Evolutionary conservation across 2,888 invertebrate genomes (phyloP).

Genomic region (Mystacides longicornis): DNA sequence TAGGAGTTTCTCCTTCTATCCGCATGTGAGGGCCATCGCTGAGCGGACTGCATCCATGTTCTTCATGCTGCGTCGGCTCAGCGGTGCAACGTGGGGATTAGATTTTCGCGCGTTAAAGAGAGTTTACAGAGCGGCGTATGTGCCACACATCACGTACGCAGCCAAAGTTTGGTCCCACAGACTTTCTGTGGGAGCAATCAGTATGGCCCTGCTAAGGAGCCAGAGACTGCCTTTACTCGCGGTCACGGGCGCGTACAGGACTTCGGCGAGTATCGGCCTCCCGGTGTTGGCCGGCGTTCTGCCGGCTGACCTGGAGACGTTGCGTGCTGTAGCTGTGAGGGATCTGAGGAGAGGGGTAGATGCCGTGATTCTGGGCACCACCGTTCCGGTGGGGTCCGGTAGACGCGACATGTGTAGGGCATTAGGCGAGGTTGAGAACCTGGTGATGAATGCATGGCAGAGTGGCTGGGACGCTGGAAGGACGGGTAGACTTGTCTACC

Average conservation of each 20-base stretch:
- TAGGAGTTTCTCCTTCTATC: too few relatives aligned
- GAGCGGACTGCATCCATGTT: too few relatives aligned
- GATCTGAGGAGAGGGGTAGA: slow-evolving; percentile 25
- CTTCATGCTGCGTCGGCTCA: slow-evolving; percentile 26
- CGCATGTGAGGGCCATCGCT: too few relatives aligned
- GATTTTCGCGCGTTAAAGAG: slow-evolving; percentile 15
- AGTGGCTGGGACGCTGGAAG: too few relatives aligned
- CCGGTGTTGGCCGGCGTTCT: slow-evolving; percentile 30
- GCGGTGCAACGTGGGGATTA: background rate
- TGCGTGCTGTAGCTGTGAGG: slow-evolving; percentile 33
- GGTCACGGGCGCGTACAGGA: too few relatives aligned
- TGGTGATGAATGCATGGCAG: too few relatives aligned
- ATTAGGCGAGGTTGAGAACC: too few relatives aligned
- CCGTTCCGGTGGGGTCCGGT: too few relatives aligned
- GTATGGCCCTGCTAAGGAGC: slow-evolving; percentile 30
- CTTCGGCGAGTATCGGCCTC: too few relatives aligned
- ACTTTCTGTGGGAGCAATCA: slow-evolving; percentile 29
- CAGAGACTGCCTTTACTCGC: slow-evolving; percentile 34
- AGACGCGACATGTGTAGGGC: too few relatives aligned
- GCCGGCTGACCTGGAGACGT: slow-evolving; percentile 37
- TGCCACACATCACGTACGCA: slow-evolving; percentile 32
- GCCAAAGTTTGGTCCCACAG: slow-evolving; percentile 31
- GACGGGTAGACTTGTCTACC: too few relatives aligned
- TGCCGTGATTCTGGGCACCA: background rate
- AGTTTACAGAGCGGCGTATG: slow-evolving; percentile 33